Conservation (phyloP, 2,797 vertebrate species). For the Coilia nasus region DNA sequence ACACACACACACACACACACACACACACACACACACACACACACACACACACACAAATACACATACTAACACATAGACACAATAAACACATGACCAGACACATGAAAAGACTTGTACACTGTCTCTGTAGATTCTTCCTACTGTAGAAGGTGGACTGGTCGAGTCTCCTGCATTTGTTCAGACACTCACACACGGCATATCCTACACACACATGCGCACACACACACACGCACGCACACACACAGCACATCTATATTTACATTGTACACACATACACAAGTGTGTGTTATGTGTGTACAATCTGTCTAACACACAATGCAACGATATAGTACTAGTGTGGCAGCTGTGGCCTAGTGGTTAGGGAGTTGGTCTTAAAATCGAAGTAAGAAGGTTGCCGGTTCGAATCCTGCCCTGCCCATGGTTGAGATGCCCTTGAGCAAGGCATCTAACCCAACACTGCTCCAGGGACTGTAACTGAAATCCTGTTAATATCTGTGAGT, state of each 20-base stretch:
- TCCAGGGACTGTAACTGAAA: too few species aligned
- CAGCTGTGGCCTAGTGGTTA: too few species aligned
- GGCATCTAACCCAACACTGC: too few species aligned
- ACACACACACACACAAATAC: slow-evolving; percentile 15
- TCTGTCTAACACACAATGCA: background rate
- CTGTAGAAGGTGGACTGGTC: slow-evolving; percentile 17
- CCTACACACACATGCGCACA: background rate
- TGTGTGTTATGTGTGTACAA: background rate
- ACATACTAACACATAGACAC: background rate
- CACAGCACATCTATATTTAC: background rate
- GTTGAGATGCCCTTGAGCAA: too few species aligned
- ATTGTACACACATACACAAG: background rate
- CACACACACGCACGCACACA: background rate
- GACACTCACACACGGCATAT: background rate
- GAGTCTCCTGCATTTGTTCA: background rate
- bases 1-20: background rate
- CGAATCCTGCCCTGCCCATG: too few species aligned
- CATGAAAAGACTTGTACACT: background rate
- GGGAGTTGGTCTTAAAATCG: too few species aligned
- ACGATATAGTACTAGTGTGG: background rate
- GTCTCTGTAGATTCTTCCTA: slow-evolving; percentile 29
- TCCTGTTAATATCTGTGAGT: too few species aligned
- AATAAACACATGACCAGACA: too few species aligned
- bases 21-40: slow-evolving; percentile 31
- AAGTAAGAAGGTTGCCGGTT: too few species aligned